phyloP scores from a whole-genome alignment of 2,113 vertebrate species.

The Rhodinocichla rosea region DNA sequence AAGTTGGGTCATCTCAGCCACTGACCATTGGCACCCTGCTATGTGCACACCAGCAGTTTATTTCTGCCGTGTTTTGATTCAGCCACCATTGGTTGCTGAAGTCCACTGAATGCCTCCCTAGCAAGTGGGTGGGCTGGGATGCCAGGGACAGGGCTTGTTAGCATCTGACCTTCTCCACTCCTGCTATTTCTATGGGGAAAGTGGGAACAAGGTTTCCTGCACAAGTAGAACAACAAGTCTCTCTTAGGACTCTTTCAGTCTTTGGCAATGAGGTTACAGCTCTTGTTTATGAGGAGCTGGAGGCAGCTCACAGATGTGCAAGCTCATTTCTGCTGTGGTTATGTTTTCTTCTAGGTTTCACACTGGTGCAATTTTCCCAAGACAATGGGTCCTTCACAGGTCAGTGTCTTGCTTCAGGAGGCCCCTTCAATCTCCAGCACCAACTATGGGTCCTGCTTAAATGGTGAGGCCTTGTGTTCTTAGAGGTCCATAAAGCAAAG shows the following conservation, averaged over 20 bases:
- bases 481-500: neutral
- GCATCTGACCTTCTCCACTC: neutral
- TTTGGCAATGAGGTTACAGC: neutral
- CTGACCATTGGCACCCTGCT: neutral
- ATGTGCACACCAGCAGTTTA: neutral
- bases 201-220: neutral
- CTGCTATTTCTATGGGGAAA: neutral
- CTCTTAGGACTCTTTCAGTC: neutral
- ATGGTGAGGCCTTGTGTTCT: neutral
- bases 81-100: neutral
- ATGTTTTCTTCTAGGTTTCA: neutral
- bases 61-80: neutral
- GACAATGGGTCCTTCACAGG: neutral
- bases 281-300: neutral
- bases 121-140: neutral
- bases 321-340: neutral
- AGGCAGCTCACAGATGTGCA: neutral
- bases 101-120: neutral
- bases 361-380: neutral
- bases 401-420: neutral
- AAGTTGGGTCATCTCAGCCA: neutral
- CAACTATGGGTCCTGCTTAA: neutral
- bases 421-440: neutral
- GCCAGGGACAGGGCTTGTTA: fast-evolving
- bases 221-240: neutral